Evolutionary conservation across 1,140 invertebrate genomes (phyloP).

Genomic region (Euglossa dilemma): DNA sequence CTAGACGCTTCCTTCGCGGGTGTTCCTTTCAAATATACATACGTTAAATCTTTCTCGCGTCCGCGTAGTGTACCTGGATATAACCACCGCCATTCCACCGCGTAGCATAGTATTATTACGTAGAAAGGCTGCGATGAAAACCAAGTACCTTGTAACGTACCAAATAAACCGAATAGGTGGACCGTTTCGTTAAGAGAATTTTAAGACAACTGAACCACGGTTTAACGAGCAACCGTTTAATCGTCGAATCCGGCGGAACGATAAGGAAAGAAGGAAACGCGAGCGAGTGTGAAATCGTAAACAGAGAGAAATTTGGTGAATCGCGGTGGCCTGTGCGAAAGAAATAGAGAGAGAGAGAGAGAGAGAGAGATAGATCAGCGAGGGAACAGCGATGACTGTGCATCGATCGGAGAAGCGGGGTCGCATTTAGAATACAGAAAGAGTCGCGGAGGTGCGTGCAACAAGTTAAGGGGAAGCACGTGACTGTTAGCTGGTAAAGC

Average conservation of each 20-base stretch:
- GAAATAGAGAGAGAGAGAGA: neutral
- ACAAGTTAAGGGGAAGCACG: conserved; percentile 47
- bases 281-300: too few relatives aligned
- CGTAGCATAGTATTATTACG: conserved; percentile 50
- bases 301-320: too few relatives aligned
- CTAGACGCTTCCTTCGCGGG: neutral
- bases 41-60: too few relatives aligned
- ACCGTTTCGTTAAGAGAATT: neutral
- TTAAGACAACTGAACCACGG: neutral
- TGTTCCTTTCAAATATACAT: neutral
- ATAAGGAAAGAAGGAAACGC: neutral
- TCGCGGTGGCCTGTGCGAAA: too few relatives aligned
- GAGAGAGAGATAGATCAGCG: neutral
- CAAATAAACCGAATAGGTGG: conserved; percentile 42
- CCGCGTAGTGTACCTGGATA: neutral
- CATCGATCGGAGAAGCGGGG: neutral
- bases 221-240: neutral
- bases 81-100: neutral
- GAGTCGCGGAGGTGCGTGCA: conserved; percentile 17
- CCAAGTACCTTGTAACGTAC: conserved; percentile 61
- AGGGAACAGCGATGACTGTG: neutral
- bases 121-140: conserved; percentile 43
- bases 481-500: conserved; percentile 34
- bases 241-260: neutral
- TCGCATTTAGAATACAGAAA: conserved; percentile 14